Base-by-base conservation (phyloP, 92 coral and sea anemone species). In the Epizoanthus illoricatus region DNA sequence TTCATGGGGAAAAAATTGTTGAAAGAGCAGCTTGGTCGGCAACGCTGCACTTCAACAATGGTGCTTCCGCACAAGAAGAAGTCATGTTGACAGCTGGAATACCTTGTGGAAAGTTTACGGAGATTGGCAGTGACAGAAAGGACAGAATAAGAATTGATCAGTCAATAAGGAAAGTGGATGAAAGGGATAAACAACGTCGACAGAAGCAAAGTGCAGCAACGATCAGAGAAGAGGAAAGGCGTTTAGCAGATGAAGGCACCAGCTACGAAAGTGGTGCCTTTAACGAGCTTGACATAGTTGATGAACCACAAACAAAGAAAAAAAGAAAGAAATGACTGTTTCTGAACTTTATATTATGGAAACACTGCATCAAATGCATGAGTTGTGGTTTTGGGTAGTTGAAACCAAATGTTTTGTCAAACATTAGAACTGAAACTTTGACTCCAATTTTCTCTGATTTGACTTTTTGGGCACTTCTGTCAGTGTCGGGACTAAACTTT, bases 11-110 rank as follows among this genome's bases (percentile, higher is more conserved):
- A 33, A 63, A 41, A 40, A 16, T 43, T 66, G 66, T 81, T 43
- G 85, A 81, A 66, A 81, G 18, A 18, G 76, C 85, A 54, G 85
- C 49, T 5, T 67, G 70, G 85, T 81, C 85, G 20, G 85, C 85
- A 19, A 23, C 72, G 41, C 20, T 66, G 57, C 42, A 68, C 18
- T 81, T 81, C 76, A 81, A 81, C 69, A 58, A 74, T 81, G 85
- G 85, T 68, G 85, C 85, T 20, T 49, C 75, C 55, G 70, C 85
- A 52, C 70, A 69, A 20, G 76, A 81, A 20, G 66, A 81, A 23
- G 76, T 81, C 49, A 81, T 81, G 85, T 24, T 21, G 56, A 61
- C 33, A 16, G 76, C 85, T 58, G 24, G 28, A 15, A 69, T 81
- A 54, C 85, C 85, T 2, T 17, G 54, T 65, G 85, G 76, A 16